These are phyloP conservation scores for Leucania comma DNA, from an alignment of 2,888 invertebrate species.

Conservation along the genomic window DNA sequence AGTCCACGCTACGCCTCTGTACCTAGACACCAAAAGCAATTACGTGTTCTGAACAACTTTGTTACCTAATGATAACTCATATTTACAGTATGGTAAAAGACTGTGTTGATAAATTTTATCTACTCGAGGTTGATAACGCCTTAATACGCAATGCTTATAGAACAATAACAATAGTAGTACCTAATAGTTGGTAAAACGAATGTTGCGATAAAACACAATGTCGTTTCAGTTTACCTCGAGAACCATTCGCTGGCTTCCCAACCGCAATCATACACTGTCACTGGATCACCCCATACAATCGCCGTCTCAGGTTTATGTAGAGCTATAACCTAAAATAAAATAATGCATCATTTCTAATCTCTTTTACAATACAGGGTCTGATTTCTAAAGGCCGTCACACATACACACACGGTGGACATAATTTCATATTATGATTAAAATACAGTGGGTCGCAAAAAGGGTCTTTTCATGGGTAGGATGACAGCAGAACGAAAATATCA, in stretches of 20 bases:
- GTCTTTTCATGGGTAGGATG: not conserved
- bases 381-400: too few species aligned
- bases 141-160: not conserved
- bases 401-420: too few species aligned
- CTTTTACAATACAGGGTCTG: too few species aligned
- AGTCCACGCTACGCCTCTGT: too few species aligned
- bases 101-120: conserved; percentile 37
- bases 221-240: conserved; percentile 83
- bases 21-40: not conserved
- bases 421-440: too few species aligned
- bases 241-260: conserved; percentile 94
- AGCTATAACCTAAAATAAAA: conserved; percentile 74
- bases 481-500: too few species aligned
- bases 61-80: conserved; percentile 2
- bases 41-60: conserved; percentile 2
- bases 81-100: conserved; percentile 16
- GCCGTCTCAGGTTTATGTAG: conserved; percentile 79
- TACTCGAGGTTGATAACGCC: conserved; percentile 37
- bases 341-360: too few species aligned
- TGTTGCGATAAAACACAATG: conserved; percentile 6
- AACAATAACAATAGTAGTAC: not conserved
- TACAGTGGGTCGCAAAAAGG: too few species aligned
- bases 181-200: conserved; percentile 1
- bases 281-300: conserved; percentile 90
- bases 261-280: conserved; percentile 94